A percentile compares a stretch with the other conserved stretches of the same genome.
phyloP scores from a whole-genome alignment of 2,113 vertebrate species.

The Capreolus pygargus region DNA sequence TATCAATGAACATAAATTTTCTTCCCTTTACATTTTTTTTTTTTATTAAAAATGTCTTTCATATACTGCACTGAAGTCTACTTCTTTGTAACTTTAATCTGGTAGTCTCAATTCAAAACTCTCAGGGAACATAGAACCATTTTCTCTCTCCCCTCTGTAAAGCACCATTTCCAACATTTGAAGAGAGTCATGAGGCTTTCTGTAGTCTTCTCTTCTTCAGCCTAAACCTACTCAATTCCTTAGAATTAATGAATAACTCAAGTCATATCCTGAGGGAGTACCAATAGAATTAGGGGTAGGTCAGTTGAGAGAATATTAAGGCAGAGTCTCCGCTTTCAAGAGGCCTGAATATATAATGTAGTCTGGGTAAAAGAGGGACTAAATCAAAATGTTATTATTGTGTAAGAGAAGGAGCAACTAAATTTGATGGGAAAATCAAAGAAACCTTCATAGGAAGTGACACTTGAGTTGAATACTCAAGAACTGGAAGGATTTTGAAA shows the following conservation, averaged over 20 bases:
- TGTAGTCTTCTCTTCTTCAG: background rate
- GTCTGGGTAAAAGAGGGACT: background rate
- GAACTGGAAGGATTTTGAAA: background rate
- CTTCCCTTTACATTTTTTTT: background rate
- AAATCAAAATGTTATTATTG: slow-evolving; percentile 1
- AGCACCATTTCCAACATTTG: background rate
- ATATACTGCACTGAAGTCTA: background rate
- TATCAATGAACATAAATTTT: background rate
- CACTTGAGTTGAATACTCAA: background rate
- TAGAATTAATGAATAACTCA: background rate
- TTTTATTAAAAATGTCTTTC: background rate
- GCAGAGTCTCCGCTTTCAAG: background rate
- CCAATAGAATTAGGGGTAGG: background rate
- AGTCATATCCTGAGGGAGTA: background rate
- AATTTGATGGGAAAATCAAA: background rate
- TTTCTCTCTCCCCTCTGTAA: background rate
- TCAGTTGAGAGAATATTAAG: background rate
- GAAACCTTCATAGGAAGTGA: background rate
- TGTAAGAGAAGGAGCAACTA: background rate
- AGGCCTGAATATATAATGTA: background rate
- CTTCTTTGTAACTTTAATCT: background rate
- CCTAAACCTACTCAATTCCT: background rate
- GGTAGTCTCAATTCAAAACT: background rate
- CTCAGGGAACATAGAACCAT: background rate
- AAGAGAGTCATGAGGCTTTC: background rate